Conservation (phyloP, 2,797 vertebrate genomes). For the Mormyrops boulengeri region DNA sequence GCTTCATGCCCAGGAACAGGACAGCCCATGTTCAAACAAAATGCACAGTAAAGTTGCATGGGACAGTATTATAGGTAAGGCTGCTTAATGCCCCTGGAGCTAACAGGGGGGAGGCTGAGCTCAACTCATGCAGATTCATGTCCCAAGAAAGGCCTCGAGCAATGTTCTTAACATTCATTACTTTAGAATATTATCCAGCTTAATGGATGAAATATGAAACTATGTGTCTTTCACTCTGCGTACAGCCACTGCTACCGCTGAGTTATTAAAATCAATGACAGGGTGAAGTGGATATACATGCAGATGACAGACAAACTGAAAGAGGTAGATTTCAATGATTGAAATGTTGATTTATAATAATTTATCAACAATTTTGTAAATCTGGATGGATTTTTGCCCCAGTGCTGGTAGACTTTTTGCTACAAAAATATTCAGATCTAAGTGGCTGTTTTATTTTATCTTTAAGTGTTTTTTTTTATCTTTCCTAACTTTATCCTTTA, state of each 20-base stretch:
- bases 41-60: background rate
- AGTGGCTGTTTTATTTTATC: background rate
- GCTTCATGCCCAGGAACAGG: background rate
- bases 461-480: background rate
- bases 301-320: background rate
- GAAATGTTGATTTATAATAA: background rate
- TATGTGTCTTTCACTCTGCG: background rate
- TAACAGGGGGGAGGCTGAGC: background rate
- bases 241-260: background rate
- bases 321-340: background rate
- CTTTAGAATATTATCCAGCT: background rate
- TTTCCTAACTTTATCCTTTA: background rate
- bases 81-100: background rate
- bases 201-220: background rate
- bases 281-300: background rate
- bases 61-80: background rate
- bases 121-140: conserved; percentile 1
- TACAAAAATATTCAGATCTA: background rate
- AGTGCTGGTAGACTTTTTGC: background rate
- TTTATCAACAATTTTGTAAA: background rate
- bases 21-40: background rate
- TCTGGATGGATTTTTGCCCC: background rate
- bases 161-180: background rate
- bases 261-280: background rate
- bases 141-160: background rate